Conservation (phyloP, 1,140 invertebrate genomes). For the Agrilus planipennis region DNA sequence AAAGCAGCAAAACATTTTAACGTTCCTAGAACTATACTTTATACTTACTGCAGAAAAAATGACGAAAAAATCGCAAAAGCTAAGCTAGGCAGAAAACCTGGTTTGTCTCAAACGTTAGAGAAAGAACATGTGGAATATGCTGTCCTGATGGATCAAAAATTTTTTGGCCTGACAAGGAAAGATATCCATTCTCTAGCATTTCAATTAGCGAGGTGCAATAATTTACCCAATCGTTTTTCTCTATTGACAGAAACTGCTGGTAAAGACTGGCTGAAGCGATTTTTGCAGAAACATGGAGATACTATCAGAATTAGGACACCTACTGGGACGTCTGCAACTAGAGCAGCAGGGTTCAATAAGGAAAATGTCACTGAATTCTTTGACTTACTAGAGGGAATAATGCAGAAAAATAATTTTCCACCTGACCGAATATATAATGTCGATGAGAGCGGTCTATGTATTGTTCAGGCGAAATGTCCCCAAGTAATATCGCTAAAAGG, state of each 20-base stretch:
- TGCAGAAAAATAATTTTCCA: conserved; percentile 4
- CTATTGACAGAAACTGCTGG: conserved; percentile 6
- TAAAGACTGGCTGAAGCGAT: conserved; percentile 6
- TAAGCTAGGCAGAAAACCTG: not conserved
- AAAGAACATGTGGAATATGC: conserved; percentile 3
- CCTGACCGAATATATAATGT: conserved; percentile 2
- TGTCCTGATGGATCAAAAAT: conserved; percentile 3
- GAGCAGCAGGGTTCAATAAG: conserved; percentile 24
- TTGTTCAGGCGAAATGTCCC: conserved; percentile 2
- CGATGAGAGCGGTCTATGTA: not conserved
- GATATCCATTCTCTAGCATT: conserved; percentile 9
- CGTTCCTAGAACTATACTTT: conserved; percentile 4
- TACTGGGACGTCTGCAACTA: conserved; percentile 23
- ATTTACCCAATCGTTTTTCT: conserved; percentile 7
- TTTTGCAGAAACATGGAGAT: conserved; percentile 4
- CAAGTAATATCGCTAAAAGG: conserved; percentile 1
- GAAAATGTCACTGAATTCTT: conserved; percentile 16
- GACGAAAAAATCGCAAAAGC: not conserved
- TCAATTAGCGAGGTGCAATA: conserved; percentile 7
- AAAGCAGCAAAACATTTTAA: conserved; percentile 2
- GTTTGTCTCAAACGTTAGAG: conserved; percentile 2
- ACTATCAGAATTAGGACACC: conserved; percentile 18
- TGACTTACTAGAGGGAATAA: conserved; percentile 1
- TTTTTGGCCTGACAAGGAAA: conserved; percentile 7
- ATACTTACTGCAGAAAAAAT: not conserved